phyloP scores from a whole-genome alignment of 1,140 invertebrate species.

The Archivesica marissinica region DNA sequence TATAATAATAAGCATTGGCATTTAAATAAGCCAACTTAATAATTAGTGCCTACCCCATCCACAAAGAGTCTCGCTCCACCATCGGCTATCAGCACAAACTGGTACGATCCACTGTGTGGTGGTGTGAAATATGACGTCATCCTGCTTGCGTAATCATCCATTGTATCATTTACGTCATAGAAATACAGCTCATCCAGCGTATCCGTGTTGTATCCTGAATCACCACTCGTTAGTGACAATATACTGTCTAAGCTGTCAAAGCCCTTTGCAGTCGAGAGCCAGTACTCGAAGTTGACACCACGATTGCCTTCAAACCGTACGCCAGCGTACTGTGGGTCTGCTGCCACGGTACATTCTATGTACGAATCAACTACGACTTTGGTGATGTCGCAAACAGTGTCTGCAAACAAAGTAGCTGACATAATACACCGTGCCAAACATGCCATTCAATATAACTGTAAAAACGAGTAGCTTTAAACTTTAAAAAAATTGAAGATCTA shows the following conservation, averaged over 20 bases:
- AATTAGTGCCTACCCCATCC: constrained; percentile 56
- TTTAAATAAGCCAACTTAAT: too few relatives aligned
- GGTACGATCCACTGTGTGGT: constrained; percentile 48
- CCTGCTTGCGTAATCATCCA: constrained; percentile 39
- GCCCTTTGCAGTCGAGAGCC: constrained; percentile 10
- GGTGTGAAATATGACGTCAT: constrained; percentile 50
- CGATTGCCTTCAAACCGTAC: constrained; percentile 31
- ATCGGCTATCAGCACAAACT: constrained; percentile 50
- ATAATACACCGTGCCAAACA: too few relatives aligned
- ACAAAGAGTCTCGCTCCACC: constrained; percentile 52
- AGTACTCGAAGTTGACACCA: constrained; percentile 52
- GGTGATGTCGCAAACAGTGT: constrained; percentile 25
- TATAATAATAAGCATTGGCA: too few relatives aligned
- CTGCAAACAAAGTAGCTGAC: constrained; percentile 1
- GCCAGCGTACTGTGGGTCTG: constrained; percentile 5
- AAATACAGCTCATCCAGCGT: constrained; percentile 45
- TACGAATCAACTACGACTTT: constrained; percentile 39
- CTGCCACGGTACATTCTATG: constrained; percentile 28
- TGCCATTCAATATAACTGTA: too few relatives aligned
- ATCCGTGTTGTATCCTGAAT: background rate
- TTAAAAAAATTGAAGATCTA: too few relatives aligned
- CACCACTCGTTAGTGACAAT: background rate
- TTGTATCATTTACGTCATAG: constrained; percentile 48
- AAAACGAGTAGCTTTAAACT: too few relatives aligned
- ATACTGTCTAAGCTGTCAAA: constrained; percentile 1